A percentile compares a stretch with the other conserved stretches of the same genome.
These are phyloP conservation scores for Philotrypesis tridentata DNA, from an alignment of 1,140 invertebrate genomes.

Conservation along the genomic window DNA sequence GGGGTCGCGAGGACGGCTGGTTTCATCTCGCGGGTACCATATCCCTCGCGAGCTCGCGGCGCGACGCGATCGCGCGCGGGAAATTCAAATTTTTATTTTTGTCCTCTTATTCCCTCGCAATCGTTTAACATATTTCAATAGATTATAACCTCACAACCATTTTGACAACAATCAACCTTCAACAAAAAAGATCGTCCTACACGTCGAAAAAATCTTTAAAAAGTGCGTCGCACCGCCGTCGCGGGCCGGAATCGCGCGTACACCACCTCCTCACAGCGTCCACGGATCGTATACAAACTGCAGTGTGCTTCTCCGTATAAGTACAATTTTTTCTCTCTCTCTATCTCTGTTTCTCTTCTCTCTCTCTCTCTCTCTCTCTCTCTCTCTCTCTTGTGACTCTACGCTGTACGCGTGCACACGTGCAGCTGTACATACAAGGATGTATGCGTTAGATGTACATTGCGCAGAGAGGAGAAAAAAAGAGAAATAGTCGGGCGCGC, in stretches of 20 bases:
- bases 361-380: too few relatives aligned
- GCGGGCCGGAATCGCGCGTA: conserved; percentile 40
- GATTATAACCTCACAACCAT: conserved; percentile 73
- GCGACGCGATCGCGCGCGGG: too few relatives aligned
- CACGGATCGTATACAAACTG: neutral
- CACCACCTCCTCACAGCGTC: neutral
- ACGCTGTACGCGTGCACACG: too few relatives aligned
- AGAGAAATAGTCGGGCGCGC: neutral
- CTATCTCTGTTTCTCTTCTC: too few relatives aligned
- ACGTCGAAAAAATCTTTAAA: conserved; percentile 67
- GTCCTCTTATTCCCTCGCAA: neutral
- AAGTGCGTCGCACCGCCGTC: conserved; percentile 59
- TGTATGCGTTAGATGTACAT: neutral
- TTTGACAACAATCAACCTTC: conserved; percentile 72
- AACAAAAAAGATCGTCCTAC: conserved; percentile 67
- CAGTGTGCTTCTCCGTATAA: neutral
- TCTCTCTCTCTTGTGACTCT: too few relatives aligned
- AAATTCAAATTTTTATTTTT: too few relatives aligned
- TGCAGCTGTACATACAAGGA: neutral
- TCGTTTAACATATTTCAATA: conserved; percentile 67
- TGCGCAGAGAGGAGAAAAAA: neutral
- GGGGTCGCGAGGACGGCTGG: too few relatives aligned
- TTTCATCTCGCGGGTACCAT: too few relatives aligned
- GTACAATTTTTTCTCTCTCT: neutral
- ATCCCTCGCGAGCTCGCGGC: too few relatives aligned